Conservation (phyloP, 2,888 invertebrate species). For the Teleiodes luculella region DNA sequence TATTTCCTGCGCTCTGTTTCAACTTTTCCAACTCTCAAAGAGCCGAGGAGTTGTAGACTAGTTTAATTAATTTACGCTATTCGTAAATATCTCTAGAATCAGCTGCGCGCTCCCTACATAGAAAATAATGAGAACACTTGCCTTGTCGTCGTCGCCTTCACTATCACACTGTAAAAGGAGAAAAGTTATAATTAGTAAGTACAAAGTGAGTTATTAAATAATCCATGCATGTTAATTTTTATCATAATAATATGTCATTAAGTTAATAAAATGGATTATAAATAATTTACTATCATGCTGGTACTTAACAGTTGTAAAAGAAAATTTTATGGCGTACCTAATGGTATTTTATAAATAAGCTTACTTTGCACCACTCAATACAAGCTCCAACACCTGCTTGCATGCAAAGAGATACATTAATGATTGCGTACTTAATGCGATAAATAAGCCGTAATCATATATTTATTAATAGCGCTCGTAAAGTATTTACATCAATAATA, state of each 20-base stretch:
- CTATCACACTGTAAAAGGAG: constrained; percentile 92
- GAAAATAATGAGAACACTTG: constrained; percentile 71
- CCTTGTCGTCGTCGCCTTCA: constrained; percentile 95
- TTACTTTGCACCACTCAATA: neutral
- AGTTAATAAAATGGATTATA: neutral
- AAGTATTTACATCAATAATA: neutral
- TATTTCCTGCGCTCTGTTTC: constrained; percentile 67
- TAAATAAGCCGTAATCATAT: neutral
- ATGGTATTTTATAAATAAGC: constrained; percentile 9
- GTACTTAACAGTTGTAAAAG: neutral
- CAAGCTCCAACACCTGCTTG: constrained; percentile 6
- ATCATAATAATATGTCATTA: neutral
- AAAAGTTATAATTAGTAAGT: constrained; percentile 36
- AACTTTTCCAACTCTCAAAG: constrained; percentile 62
- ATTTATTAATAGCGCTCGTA: neutral
- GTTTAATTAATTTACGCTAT: constrained; percentile 67
- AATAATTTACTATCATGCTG: neutral
- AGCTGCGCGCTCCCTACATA: constrained; percentile 27
- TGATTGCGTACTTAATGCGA: neutral
- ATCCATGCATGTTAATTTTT: constrained; percentile 1
- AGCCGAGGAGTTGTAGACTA: constrained; percentile 44
- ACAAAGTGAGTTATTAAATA: neutral
- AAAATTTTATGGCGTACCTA: constrained; percentile 3
- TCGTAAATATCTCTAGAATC: constrained; percentile 44
- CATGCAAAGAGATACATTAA: constrained; percentile 1